Base-by-base conservation (phyloP, 2,888 invertebrate genomes). In the Venustoraphidia nigricollis region DNA sequence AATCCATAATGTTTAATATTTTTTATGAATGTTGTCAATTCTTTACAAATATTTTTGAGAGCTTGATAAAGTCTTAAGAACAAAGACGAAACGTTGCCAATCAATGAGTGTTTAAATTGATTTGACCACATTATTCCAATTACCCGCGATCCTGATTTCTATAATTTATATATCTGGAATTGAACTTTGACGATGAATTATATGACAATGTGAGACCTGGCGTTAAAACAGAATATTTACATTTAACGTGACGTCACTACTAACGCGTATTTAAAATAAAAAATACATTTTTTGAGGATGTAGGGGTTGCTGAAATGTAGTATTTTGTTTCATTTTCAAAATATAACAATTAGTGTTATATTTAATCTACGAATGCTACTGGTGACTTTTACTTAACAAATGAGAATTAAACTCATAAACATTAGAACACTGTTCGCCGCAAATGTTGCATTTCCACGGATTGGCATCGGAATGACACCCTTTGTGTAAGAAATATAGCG, bases 401-500 rank as follows among this genome's bases (percentile, higher is more conserved):
- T 94, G 93, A 58, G 92, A 90, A 74, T 94, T 93, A 74, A 96
- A 96, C 68, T 95, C 93, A 70, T 95, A 95, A 48, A 94, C 87
- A 64, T 94, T 92, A 67, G 84, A 85, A 68, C 92, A 92, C 64
- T 88, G 85, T 66, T 92, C 90, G 44, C 95, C 95, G 67, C 96
- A 97, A 58, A 96, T 90, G 71, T 96, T 96, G 69, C 95, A 95
- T 70, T 93, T 93, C 83, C 84, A 96, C 1, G 96, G 95, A 70
- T 95, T 94, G 56, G 90, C 87, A 64, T 93, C 92, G 57, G 94
- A 94, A 71, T 97, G 96, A 66, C 96, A 91, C 56, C 95, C 95
- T 72, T 95, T 95, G 74, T 97, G 96, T 55, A 97, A 76, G 70
- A 95, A 92, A 70, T 94, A 95, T 49, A 96, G 75, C 0, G 95